Evolutionary conservation across 2,888 invertebrate species (phyloP).

Genomic region (Drosophila nr. medialis): DNA sequence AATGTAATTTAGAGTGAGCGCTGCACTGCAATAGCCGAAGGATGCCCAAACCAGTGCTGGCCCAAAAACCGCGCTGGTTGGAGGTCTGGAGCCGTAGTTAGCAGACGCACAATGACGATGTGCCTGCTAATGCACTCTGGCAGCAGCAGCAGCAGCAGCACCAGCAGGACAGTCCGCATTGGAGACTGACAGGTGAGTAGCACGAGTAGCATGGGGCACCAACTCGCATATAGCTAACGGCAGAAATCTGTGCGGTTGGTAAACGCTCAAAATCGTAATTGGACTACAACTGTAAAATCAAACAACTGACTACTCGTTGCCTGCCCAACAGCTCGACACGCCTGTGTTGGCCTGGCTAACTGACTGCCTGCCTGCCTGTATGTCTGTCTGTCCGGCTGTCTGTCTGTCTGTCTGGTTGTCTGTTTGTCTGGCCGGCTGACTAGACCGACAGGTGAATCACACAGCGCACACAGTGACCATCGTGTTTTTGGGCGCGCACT

Average conservation of each 20-base stretch:
- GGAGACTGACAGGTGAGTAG: conserved; percentile 19
- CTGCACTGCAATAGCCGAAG: conserved; percentile 23
- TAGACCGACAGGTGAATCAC: conserved; percentile 50
- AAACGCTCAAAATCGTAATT: conserved; percentile 77
- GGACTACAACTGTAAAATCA: conserved; percentile 79
- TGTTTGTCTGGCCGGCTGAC: background rate
- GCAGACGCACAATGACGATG: conserved; percentile 50
- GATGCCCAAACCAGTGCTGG: conserved; percentile 3
- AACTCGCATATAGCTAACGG: conserved; percentile 54
- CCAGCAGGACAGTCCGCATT: conserved; percentile 35
- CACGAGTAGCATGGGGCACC: background rate
- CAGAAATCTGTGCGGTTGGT: conserved; percentile 76
- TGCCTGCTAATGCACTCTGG: conserved; percentile 41
- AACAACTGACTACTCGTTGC: conserved; percentile 69
- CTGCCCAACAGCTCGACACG: conserved; percentile 32
- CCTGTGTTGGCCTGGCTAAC: conserved; percentile 19
- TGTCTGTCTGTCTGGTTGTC: background rate
- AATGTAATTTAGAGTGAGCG: conserved; percentile 82
- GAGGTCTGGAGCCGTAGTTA: background rate
- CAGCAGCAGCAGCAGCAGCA: conserved; percentile 36
- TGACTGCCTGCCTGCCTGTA: conserved; percentile 17
- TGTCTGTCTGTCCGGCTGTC: background rate
- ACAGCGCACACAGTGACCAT: conserved; percentile 22
- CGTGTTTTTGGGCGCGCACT: conserved; percentile 49
- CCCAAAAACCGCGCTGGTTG: conserved; percentile 30